phyloP scores from a whole-genome alignment of 2,113 vertebrate genomes.

The Perca flavescens region DNA sequence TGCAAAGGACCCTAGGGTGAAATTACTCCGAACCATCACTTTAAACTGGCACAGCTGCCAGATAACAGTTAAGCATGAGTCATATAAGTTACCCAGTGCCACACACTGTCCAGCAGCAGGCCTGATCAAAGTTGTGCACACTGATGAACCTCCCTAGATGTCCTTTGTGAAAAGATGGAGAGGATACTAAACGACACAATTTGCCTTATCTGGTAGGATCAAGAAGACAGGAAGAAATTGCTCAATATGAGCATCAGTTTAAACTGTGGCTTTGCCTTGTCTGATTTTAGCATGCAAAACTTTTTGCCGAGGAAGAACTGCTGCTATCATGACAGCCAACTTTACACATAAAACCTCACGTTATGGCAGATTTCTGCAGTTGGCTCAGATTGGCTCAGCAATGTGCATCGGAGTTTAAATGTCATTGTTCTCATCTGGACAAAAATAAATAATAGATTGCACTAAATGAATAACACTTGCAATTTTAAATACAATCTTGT shows the following conservation, averaged over 20 bases:
- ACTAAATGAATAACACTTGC: neutral
- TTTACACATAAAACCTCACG: neutral
- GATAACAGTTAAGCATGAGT: constrained; percentile 24
- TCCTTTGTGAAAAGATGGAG: neutral
- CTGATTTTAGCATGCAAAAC: neutral
- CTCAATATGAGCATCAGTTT: neutral
- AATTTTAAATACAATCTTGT: neutral
- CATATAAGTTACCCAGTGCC: neutral
- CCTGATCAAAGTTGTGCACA: neutral
- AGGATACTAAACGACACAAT: neutral
- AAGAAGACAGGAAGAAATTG: neutral
- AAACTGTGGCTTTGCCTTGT: neutral
- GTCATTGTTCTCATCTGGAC: neutral
- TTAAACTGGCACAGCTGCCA: constrained; percentile 17
- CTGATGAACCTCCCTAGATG: neutral
- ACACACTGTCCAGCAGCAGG: neutral
- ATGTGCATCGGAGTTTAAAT: neutral
- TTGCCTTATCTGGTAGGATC: neutral
- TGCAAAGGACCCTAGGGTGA: no score
- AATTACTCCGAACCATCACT: no score
- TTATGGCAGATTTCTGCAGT: neutral
- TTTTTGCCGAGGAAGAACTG: neutral
- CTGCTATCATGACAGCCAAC: neutral
- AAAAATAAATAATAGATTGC: neutral
- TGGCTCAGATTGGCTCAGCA: neutral